Conservation (phyloP, 2,888 invertebrate genomes). For the Hydriomena furcata region DNA sequence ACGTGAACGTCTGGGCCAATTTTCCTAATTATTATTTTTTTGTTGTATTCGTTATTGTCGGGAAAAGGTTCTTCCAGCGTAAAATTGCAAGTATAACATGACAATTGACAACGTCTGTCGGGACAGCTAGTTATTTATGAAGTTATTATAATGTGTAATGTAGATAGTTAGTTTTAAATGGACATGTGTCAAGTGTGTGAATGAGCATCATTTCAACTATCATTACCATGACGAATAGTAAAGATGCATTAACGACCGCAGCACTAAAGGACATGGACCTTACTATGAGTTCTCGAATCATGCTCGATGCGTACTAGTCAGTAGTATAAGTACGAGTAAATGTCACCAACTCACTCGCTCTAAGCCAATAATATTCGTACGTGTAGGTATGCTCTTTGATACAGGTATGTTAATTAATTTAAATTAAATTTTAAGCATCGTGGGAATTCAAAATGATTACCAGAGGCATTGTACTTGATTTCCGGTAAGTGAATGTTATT, state of each 20-base stretch:
- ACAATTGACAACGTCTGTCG: too few species aligned
- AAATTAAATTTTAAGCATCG: slow-evolving; percentile 50
- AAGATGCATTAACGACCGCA: slow-evolving; percentile 1
- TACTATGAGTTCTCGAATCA: slow-evolving; percentile 9
- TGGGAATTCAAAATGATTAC: slow-evolving; percentile 45
- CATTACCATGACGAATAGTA: slow-evolving; percentile 17
- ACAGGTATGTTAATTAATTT: slow-evolving; percentile 55
- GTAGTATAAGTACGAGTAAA: background rate
- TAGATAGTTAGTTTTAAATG: too few species aligned
- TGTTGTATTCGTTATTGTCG: too few species aligned
- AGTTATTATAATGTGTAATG: too few species aligned
- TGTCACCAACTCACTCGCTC: background rate
- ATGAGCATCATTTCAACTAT: slow-evolving; percentile 16
- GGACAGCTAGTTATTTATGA: too few species aligned
- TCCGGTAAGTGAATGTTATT: slow-evolving; percentile 27
- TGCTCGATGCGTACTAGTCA: background rate
- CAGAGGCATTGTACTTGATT: slow-evolving; percentile 37
- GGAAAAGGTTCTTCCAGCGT: too few species aligned
- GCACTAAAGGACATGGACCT: slow-evolving; percentile 14
- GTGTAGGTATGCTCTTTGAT: slow-evolving; percentile 24
- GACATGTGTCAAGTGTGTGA: slow-evolving; percentile 48
- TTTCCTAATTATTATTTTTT: too few species aligned
- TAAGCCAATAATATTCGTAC: background rate
- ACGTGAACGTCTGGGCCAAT: too few species aligned
- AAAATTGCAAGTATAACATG: too few species aligned